Conservation (phyloP, 1,140 invertebrate genomes). For the Globodera ellingtonae region DNA sequence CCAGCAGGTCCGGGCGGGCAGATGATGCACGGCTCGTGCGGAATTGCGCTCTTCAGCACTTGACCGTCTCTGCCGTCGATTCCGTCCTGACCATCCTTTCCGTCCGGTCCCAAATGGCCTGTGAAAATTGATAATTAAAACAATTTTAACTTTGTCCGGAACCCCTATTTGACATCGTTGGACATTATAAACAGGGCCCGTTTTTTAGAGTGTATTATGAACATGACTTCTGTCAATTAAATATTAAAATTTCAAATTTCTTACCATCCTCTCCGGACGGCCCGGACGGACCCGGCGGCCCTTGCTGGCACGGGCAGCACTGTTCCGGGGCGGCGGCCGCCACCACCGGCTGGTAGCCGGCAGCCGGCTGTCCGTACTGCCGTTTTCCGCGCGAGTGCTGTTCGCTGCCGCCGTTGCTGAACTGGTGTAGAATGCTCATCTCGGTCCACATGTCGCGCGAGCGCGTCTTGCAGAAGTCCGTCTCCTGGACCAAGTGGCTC, state of each 20-base stretch:
- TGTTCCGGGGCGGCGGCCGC: slow-evolving; percentile 35
- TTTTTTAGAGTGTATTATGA: too few relatives aligned
- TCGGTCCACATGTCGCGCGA: slow-evolving; percentile 65
- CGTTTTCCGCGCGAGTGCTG: slow-evolving; percentile 48
- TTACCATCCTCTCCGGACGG: slow-evolving; percentile 56
- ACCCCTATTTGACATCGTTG: too few relatives aligned
- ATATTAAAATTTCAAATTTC: not conserved
- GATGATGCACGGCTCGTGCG: slow-evolving; percentile 63
- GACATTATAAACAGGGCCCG: too few relatives aligned
- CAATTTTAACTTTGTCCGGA: not conserved
- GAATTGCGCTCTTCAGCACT: slow-evolving; percentile 52
- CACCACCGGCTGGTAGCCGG: slow-evolving; percentile 49
- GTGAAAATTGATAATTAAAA: too few relatives aligned
- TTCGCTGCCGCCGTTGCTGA: slow-evolving; percentile 4
- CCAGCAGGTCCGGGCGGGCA: slow-evolving; percentile 61
- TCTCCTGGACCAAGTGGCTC: slow-evolving; percentile 59
- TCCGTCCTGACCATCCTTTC: slow-evolving; percentile 57
- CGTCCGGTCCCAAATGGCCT: slow-evolving; percentile 34
- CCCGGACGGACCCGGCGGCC: slow-evolving; percentile 55
- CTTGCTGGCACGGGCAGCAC: slow-evolving; percentile 61
- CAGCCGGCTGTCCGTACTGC: slow-evolving; percentile 44
- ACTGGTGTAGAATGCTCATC: slow-evolving; percentile 57
- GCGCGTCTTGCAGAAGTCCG: slow-evolving; percentile 64
- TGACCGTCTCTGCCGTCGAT: slow-evolving; percentile 51
- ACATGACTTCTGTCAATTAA: not conserved